Evolutionary conservation across 2,113 vertebrate genomes (phyloP).

Genomic region (Caracal caracal): DNA sequence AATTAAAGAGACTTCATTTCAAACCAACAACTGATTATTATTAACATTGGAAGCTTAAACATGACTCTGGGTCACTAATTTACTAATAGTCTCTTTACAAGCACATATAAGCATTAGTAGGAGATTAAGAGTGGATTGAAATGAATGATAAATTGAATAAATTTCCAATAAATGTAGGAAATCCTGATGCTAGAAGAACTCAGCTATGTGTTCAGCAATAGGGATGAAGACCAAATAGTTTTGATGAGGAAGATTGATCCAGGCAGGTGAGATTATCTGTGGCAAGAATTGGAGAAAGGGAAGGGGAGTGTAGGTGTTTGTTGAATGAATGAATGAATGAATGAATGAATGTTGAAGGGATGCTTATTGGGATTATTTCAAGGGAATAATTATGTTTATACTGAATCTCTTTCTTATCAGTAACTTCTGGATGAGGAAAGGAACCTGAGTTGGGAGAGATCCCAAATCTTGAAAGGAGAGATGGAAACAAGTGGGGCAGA

Average conservation of each 20-base stretch:
- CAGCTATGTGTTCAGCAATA: not conserved
- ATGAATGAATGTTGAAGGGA: not conserved
- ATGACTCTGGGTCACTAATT: not conserved
- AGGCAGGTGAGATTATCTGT: not conserved
- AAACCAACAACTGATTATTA: constrained; percentile 21
- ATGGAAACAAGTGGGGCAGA: not conserved
- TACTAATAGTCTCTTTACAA: constrained; percentile 9
- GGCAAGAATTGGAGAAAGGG: not conserved
- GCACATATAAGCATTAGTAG: not conserved
- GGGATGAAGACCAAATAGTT: not conserved
- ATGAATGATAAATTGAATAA: not conserved
- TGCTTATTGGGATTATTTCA: not conserved
- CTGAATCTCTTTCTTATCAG: not conserved
- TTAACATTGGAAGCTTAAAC: not conserved
- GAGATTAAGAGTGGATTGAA: not conserved
- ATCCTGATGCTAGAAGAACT: not conserved
- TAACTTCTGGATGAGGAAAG: not conserved
- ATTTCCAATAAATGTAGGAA: not conserved
- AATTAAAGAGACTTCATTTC: constrained; percentile 40
- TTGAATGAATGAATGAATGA: not conserved
- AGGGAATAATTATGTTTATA: not conserved
- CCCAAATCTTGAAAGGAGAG: not conserved
- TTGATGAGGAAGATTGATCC: not conserved
- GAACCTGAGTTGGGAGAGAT: not conserved
- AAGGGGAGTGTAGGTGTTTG: not conserved